phyloP scores from a whole-genome alignment of 2,797 vertebrate species.

The Melanogrammus aeglefinus region DNA sequence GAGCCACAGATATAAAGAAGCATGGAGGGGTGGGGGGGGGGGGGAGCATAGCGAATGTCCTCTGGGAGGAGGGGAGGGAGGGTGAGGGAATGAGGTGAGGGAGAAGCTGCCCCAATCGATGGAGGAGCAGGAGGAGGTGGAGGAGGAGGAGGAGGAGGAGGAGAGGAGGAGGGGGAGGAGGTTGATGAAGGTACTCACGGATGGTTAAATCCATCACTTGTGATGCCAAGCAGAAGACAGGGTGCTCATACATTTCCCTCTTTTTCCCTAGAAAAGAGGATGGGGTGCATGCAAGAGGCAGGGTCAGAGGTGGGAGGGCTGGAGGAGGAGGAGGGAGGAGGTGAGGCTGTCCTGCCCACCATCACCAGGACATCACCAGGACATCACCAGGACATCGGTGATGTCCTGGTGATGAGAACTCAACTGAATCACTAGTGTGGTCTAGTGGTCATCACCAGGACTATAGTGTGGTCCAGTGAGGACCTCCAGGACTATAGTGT shows the following conservation, averaged over 20 bases:
- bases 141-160: slow-evolving; percentile 44
- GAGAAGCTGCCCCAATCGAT: slow-evolving; percentile 4
- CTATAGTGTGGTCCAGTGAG: not conserved
- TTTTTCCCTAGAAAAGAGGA: slow-evolving; percentile 99
- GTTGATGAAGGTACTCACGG: slow-evolving; percentile 98
- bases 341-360: slow-evolving; percentile 24
- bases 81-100: slow-evolving; percentile 70
- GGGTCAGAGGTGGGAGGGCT: slow-evolving; percentile 93
- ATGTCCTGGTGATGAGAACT: not conserved
- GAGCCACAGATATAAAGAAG: slow-evolving; percentile 59
- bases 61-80: slow-evolving; percentile 37
- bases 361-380: not conserved
- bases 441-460: not conserved
- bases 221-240: slow-evolving; percentile 99
- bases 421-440: not conserved
- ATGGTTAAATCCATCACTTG: slow-evolving; percentile 99
- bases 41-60: slow-evolving; percentile 13
- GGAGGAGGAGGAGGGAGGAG: slow-evolving; percentile 78
- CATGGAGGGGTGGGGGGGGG: slow-evolving; percentile 51
- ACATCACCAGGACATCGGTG: not conserved
- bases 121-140: slow-evolving; percentile 46
- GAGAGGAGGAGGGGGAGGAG: slow-evolving; percentile 69
- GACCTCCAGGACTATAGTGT: not conserved
- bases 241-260: slow-evolving; percentile 99
- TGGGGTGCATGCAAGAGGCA: slow-evolving; percentile 98